A percentile compares a stretch with the other conserved stretches of the same genome.
Conservation (phyloP, 2,113 vertebrate genomes). For the Rhinolophus sinicus region DNA sequence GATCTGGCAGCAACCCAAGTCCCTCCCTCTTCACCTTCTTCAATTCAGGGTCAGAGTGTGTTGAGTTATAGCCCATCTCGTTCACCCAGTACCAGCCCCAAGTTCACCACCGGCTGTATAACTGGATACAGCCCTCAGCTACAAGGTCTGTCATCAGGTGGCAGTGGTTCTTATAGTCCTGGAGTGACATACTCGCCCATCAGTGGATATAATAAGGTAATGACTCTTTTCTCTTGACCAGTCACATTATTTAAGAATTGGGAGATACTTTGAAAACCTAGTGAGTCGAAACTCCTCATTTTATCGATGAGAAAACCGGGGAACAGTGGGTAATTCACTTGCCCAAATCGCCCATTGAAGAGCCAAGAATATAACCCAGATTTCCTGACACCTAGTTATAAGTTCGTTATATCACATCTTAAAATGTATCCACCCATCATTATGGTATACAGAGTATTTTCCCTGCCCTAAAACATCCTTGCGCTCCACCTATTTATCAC, state of each 20-base stretch:
- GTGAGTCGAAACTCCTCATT: not conserved
- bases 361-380: not conserved
- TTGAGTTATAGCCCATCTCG: constrained; percentile 96
- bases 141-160: constrained; percentile 84
- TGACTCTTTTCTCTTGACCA: not conserved
- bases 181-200: constrained; percentile 79
- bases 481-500: not conserved
- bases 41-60: constrained; percentile 94
- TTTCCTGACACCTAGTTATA: not conserved
- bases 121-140: constrained; percentile 91
- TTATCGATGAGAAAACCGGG: not conserved
- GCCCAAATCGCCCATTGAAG: not conserved
- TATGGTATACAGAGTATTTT: not conserved
- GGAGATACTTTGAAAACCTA: not conserved
- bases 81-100: constrained; percentile 91
- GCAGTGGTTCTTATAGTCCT: constrained; percentile 85
- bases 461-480: not conserved
- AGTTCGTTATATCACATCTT: not conserved
- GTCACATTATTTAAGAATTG: not conserved
- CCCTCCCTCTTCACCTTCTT: constrained; percentile 86
- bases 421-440: not conserved
- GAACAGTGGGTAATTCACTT: not conserved
- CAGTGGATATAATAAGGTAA: constrained; percentile 90
- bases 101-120: constrained; percentile 91
- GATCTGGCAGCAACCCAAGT: constrained; percentile 87